Evolutionary conservation across 2,113 vertebrate genomes (phyloP).

Genomic region (Oplegnathus fasciatus): DNA sequence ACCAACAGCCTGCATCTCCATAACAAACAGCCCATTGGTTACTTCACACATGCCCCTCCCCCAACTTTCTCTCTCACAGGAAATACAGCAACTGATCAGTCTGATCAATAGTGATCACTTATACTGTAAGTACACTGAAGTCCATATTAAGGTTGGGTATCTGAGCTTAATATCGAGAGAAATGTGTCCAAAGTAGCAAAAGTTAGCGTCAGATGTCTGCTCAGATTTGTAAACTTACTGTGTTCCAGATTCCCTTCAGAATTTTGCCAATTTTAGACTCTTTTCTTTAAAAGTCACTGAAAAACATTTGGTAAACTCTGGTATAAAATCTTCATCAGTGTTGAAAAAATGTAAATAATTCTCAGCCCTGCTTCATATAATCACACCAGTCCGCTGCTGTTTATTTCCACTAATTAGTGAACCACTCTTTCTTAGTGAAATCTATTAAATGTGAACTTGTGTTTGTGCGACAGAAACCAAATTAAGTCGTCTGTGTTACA

Average conservation of each 20-base stretch:
- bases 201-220: not conserved
- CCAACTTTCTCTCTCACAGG: no score
- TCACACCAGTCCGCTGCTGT: constrained; percentile 6
- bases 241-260: not conserved
- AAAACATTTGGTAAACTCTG: not conserved
- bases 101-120: not conserved
- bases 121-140: not conserved
- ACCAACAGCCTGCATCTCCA: constrained; percentile 12
- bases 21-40: constrained; percentile 17
- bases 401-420: not conserved
- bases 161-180: not conserved
- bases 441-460: not conserved
- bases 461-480: constrained; percentile 9
- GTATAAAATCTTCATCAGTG: not conserved
- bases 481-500: constrained; percentile 15
- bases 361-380: not conserved
- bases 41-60: constrained; percentile 5
- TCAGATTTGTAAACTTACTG: no score
- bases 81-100: not conserved
- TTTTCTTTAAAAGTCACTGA: not conserved
- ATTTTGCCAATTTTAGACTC: not conserved
- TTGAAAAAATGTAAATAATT: not conserved
- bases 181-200: not conserved
- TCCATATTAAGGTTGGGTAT: not conserved
- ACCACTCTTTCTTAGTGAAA: not conserved